Conservation (phyloP, 2,888 invertebrate species). For the Exocentrus adspersus region DNA sequence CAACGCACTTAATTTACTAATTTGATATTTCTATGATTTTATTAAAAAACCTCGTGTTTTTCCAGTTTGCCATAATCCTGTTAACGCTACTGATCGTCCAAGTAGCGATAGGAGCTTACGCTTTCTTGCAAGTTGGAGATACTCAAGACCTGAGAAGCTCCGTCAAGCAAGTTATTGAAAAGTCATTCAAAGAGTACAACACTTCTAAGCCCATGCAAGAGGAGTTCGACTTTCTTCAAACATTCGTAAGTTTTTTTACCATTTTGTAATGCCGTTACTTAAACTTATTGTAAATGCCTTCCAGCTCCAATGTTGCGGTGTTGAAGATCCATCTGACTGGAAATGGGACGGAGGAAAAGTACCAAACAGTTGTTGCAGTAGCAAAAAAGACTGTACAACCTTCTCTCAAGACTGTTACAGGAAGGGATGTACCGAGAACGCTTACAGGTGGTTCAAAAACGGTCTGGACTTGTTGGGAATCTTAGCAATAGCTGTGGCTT, state of each 20-base stretch:
- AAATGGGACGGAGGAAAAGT: constrained; percentile 42
- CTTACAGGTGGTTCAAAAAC: constrained; percentile 62
- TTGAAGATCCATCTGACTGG: constrained; percentile 44
- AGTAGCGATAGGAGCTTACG: constrained; percentile 73
- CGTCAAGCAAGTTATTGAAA: constrained; percentile 50
- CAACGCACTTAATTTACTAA: too few species aligned
- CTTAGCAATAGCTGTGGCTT: constrained; percentile 74
- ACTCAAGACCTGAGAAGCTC: constrained; percentile 59
- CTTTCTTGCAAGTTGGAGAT: constrained; percentile 71
- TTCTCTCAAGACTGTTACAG: constrained; percentile 57
- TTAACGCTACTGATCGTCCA: constrained; percentile 76
- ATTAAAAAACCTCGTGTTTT: too few species aligned
- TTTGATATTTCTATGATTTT: too few species aligned
- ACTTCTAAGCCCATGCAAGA: constrained; percentile 61
- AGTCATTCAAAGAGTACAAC: constrained; percentile 64
- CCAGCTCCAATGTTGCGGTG: constrained; percentile 49
- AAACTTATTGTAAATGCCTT: too few species aligned
- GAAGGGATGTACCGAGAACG: constrained; percentile 64
- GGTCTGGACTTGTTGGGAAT: constrained; percentile 71
- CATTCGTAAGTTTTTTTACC: constrained; percentile 66
- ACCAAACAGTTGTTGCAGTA: constrained; percentile 44
- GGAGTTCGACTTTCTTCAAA: constrained; percentile 73
- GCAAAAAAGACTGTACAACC: constrained; percentile 56
- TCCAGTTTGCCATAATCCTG: constrained; percentile 64
- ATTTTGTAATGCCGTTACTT: too few species aligned